These are phyloP conservation scores for Caenorhabditis virilis DNA, from an alignment of 2,888 invertebrate genomes.

Conservation along the genomic window DNA sequence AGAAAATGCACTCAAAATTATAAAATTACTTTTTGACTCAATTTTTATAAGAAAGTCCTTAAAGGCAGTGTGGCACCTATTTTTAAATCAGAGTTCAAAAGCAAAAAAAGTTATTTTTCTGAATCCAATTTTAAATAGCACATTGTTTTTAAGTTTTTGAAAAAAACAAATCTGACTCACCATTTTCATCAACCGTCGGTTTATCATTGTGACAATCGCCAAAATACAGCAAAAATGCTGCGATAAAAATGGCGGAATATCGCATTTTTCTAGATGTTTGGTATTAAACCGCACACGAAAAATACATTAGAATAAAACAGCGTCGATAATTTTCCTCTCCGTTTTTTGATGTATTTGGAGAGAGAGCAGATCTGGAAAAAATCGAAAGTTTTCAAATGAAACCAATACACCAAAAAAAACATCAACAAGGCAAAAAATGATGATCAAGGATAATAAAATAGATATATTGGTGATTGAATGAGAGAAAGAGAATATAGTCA, in stretches of 20 bases:
- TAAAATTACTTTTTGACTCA: not conserved
- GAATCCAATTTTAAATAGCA: constrained; percentile 2
- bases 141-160: not conserved
- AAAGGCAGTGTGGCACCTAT: no score
- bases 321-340: no score
- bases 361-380: no score
- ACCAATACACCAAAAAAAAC: no score
- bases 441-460: no score
- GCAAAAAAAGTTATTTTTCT: no score
- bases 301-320: constrained; percentile 2
- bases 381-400: no score
- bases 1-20: not conserved
- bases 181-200: constrained; percentile 24
- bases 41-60: no score
- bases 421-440: no score
- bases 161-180: constrained; percentile 31
- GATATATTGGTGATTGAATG: no score
- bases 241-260: constrained; percentile 1
- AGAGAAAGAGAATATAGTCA: not conserved
- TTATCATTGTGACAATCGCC: constrained; percentile 8
- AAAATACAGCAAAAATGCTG: not conserved
- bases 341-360: no score
- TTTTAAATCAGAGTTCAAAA: no score
- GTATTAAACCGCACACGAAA: constrained; percentile 2
- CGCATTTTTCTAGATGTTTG: not conserved